A percentile compares a stretch with the other conserved stretches of the same genome.
Evolutionary conservation across 37 sponge, comb jelly and placozoan species (phyloP).

Genomic region (Ephydatia muelleri): DNA sequence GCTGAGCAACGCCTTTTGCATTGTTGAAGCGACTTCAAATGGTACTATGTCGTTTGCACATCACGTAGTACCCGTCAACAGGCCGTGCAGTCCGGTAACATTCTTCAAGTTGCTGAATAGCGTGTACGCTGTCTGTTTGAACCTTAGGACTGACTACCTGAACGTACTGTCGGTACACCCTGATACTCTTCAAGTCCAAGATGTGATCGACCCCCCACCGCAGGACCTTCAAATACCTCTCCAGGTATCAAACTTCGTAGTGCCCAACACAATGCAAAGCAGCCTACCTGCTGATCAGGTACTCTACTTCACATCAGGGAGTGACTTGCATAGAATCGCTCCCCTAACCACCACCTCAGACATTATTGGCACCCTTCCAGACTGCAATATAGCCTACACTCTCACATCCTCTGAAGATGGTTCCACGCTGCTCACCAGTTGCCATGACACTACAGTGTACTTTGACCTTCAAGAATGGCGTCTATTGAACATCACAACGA

Average conservation of each 20-base stretch:
- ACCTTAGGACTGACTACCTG: background rate
- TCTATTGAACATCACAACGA: background rate
- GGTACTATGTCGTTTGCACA: background rate
- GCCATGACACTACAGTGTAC: background rate
- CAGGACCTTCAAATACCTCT: background rate
- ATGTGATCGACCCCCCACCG: background rate
- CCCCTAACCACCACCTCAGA: background rate
- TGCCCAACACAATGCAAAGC: background rate
- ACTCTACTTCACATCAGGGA: background rate
- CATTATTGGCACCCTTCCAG: background rate
- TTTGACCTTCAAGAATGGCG: background rate
- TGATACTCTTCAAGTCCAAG: background rate
- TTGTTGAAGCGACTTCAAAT: background rate
- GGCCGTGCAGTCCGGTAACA: background rate
- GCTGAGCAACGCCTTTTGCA: background rate
- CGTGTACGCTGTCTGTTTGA: background rate
- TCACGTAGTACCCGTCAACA: background rate
- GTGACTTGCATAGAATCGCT: background rate
- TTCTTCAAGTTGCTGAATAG: background rate
- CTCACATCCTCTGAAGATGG: background rate
- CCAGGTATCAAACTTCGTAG: background rate
- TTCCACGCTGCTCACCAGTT: background rate
- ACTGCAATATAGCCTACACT: background rate
- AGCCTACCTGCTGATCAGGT: background rate
- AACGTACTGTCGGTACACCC: background rate